phyloP scores from a whole-genome alignment of 2,113 vertebrate species.

The Ivindomyrus marchei region DNA sequence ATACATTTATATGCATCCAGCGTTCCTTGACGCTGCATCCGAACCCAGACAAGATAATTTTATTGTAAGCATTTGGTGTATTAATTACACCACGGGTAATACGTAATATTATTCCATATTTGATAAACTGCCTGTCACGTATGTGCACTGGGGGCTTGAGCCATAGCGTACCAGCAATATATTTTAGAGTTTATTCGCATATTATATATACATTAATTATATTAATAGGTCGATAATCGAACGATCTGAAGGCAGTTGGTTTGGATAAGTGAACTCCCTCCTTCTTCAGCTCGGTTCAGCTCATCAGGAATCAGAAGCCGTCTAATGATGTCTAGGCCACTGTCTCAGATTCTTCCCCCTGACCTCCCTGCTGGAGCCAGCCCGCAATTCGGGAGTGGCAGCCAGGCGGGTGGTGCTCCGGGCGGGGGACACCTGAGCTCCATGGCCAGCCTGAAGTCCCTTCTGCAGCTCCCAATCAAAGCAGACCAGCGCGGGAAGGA shows the following conservation, averaged over 20 bases:
- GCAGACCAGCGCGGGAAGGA: constrained; percentile 64
- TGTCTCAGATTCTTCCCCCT: constrained; percentile 60
- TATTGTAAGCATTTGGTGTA: neutral
- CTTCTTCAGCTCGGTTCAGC: neutral
- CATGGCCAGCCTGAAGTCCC: constrained; percentile 67
- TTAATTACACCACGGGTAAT: neutral
- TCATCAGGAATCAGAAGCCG: neutral
- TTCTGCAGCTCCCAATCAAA: constrained; percentile 69
- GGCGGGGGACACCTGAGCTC: constrained; percentile 61
- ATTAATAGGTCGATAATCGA: neutral
- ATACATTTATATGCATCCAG: neutral
- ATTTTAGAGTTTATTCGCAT: neutral
- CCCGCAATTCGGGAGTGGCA: constrained; percentile 58
- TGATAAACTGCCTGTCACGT: neutral
- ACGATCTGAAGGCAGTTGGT: neutral
- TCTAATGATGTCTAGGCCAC: constrained; percentile 63
- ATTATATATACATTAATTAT: neutral
- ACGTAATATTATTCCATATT: neutral
- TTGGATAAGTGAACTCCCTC: neutral
- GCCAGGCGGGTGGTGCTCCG: constrained; percentile 47
- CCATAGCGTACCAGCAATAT: neutral
- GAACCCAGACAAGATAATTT: neutral
- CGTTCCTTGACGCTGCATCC: neutral
- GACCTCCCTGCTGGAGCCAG: constrained; percentile 63
- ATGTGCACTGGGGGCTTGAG: neutral